phyloP scores from a whole-genome alignment of 2,888 invertebrate genomes.

The Xylota sylvarum region DNA sequence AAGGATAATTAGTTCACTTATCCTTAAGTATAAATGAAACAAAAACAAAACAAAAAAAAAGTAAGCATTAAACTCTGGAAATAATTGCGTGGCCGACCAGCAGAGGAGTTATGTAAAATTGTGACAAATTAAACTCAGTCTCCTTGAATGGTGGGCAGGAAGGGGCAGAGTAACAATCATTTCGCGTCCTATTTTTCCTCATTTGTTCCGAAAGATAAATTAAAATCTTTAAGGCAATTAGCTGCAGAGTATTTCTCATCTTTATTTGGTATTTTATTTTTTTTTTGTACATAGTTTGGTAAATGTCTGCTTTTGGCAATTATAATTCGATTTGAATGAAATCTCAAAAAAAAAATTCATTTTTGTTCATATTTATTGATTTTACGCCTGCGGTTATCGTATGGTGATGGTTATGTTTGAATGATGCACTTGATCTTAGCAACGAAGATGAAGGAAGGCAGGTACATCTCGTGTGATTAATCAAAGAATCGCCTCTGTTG shows the following conservation, averaged over 20 bases:
- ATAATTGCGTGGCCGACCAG: conserved; percentile 57
- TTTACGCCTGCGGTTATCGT: conserved; percentile 56
- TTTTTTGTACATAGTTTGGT: conserved; percentile 32
- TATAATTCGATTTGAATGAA: conserved; percentile 73
- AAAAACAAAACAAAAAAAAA: conserved; percentile 40
- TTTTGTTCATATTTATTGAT: conserved; percentile 48
- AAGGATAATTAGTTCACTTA: conserved; percentile 73
- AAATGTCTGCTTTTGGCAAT: conserved; percentile 71
- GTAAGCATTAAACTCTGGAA: conserved; percentile 61
- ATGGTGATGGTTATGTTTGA: not conserved
- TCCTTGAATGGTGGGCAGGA: not conserved
- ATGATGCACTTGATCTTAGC: conserved; percentile 21
- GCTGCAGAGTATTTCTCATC: conserved; percentile 64
- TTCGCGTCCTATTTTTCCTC: conserved; percentile 58
- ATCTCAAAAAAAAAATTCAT: not conserved
- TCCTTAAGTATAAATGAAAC: conserved; percentile 66
- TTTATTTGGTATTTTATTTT: conserved; percentile 24
- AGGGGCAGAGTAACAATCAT: conserved; percentile 39
- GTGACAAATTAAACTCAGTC: conserved; percentile 73
- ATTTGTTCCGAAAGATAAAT: conserved; percentile 64
- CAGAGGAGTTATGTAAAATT: conserved; percentile 66
- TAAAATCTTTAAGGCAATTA: conserved; percentile 70
- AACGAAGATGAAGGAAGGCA: conserved; percentile 1
- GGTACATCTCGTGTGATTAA: conserved; percentile 57
- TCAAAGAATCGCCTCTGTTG: conserved; percentile 61